Percentiles rank a stretch among this genome's conserved stretches.
These are phyloP conservation scores for Lasioglossum albipes DNA, from an alignment of 1,140 invertebrate species.

Conservation along the genomic window DNA sequence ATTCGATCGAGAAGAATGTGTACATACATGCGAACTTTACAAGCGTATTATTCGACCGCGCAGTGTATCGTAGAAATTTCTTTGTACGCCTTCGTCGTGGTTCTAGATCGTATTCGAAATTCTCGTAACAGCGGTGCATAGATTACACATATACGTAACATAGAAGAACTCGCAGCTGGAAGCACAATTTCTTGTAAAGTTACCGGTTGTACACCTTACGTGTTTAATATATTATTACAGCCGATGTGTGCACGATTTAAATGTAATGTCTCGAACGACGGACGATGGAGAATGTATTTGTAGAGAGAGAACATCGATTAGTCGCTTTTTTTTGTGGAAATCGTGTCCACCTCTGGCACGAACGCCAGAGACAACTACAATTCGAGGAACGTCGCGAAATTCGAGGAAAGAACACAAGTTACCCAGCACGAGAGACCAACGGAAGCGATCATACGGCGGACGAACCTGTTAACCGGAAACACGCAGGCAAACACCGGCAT, in stretches of 20 bases:
- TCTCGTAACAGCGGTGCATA: background rate
- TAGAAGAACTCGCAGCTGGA: background rate
- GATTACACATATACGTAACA: background rate
- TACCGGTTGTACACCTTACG: background rate
- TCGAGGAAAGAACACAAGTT: background rate
- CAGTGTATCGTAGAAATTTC: background rate
- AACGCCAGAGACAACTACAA: background rate
- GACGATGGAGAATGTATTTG: too few species aligned
- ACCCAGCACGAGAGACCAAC: background rate
- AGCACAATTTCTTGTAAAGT: background rate
- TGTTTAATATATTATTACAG: slow-evolving; percentile 14
- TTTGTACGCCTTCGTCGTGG: background rate
- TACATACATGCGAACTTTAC: background rate
- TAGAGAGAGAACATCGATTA: too few species aligned
- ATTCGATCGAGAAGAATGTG: background rate
- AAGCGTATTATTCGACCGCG: background rate
- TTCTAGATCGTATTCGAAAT: background rate
- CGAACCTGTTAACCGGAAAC: too few species aligned
- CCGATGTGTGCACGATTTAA: background rate
- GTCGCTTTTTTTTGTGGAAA: too few species aligned
- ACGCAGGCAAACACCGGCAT: too few species aligned
- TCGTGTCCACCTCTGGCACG: background rate
- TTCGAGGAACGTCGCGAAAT: too few species aligned
- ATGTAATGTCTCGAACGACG: too few species aligned
- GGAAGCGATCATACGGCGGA: background rate